Evolutionary conservation across 2,113 vertebrate genomes (phyloP).

Genomic region (Engraulis encrasicolus): DNA sequence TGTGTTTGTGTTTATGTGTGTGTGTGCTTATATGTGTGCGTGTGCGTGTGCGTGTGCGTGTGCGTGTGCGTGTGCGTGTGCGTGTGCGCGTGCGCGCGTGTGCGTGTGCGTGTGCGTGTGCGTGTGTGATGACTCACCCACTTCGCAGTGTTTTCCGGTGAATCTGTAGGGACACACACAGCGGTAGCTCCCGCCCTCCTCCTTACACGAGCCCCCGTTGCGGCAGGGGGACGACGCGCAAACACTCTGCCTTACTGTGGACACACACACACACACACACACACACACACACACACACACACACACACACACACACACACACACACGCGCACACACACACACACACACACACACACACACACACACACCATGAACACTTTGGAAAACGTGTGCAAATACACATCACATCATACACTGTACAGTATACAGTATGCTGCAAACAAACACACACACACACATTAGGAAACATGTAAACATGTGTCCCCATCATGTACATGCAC

Average conservation of each 20-base stretch:
- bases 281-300: background rate
- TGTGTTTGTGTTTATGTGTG: too few relatives aligned
- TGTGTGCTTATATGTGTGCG: too few relatives aligned
- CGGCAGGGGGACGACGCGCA: slow-evolving; percentile 89
- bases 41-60: too few relatives aligned
- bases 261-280: slow-evolving; percentile 47
- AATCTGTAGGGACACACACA: slow-evolving; percentile 94
- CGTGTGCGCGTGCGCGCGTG: background rate
- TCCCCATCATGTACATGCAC: too few relatives aligned
- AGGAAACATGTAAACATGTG: too few relatives aligned
- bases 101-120: background rate
- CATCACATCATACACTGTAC: too few relatives aligned
- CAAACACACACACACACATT: too few relatives aligned
- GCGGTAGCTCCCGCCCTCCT: slow-evolving; percentile 82
- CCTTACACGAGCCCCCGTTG: slow-evolving; percentile 92
- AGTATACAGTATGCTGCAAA: too few relatives aligned
- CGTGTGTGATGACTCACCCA: slow-evolving; percentile 59
- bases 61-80: too few relatives aligned
- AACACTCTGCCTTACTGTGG: slow-evolving; percentile 86
- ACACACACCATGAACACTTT: too few relatives aligned
- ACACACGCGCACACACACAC: background rate
- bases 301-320: background rate
- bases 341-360: too few relatives aligned
- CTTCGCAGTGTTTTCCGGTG: slow-evolving; percentile 95
- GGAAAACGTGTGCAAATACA: too few relatives aligned